Conservation (phyloP, 2,797 vertebrate genomes). For the Dendrocincla fuliginosa region DNA sequence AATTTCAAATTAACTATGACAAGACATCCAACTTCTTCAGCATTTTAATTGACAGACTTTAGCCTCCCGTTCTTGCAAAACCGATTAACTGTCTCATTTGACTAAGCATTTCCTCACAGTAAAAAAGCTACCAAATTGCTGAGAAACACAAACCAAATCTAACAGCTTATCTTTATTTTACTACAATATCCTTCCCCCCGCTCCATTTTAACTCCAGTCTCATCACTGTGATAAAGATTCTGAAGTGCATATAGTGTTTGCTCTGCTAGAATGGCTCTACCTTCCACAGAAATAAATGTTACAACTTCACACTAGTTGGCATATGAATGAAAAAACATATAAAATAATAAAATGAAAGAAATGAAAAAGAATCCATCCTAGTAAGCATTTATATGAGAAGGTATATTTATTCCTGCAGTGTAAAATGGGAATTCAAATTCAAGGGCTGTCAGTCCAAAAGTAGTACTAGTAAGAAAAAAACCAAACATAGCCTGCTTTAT, state of each 20-base stretch:
- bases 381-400: background rate
- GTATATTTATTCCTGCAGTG: background rate
- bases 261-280: background rate
- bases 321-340: background rate
- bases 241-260: background rate
- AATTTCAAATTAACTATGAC: background rate
- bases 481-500: background rate
- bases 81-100: background rate
- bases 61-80: background rate
- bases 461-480: background rate
- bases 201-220: background rate
- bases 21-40: background rate
- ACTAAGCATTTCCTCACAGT: background rate
- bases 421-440: background rate
- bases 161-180: background rate
- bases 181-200: fast-evolving
- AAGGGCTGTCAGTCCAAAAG: background rate
- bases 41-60: background rate
- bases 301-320: background rate
- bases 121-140: background rate
- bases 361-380: background rate
- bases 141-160: background rate
- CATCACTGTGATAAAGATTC: background rate
- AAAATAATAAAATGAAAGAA: background rate
- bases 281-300: background rate